Conservation (phyloP, 2,888 invertebrate species). For the Ophioninae sp. region DNA sequence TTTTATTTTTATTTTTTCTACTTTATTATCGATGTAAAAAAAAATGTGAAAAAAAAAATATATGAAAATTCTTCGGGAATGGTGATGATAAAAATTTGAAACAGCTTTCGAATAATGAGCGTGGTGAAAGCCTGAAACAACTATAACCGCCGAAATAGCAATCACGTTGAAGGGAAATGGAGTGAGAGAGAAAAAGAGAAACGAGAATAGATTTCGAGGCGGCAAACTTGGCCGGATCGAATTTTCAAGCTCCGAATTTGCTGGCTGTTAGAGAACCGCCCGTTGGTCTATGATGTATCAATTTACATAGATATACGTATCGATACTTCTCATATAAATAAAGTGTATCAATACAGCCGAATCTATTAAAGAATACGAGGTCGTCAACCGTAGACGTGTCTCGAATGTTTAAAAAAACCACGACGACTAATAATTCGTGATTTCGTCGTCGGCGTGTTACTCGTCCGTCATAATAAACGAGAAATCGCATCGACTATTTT, state of each 20-base stretch:
- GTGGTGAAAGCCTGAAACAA: no score
- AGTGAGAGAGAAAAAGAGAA: neutral
- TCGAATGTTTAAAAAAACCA: constrained; percentile 20
- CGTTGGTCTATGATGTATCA: neutral
- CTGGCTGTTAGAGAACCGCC: neutral
- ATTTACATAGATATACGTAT: neutral
- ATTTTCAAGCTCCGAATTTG: constrained; percentile 16
- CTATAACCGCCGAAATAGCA: no score
- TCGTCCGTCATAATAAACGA: neutral
- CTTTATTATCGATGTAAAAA: no score
- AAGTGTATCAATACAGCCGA: neutral
- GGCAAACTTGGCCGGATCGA: constrained; percentile 11
- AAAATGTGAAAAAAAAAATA: no score
- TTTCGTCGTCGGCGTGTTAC: neutral
- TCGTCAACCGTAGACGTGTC: constrained; percentile 12
- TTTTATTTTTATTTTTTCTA: no score
- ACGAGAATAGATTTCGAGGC: constrained; percentile 11
- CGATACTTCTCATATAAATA: neutral
- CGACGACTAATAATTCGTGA: constrained; percentile 7
- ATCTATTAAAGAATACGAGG: constrained; percentile 5
- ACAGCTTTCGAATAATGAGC: no score
- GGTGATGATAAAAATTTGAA: no score
- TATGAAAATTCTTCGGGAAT: no score
- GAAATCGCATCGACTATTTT: neutral
- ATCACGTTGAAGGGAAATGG: no score